A percentile compares a stretch with the other conserved stretches of the same genome.
phyloP scores from a whole-genome alignment of 2,888 invertebrate genomes.

The Neoaliturus tenellus region DNA sequence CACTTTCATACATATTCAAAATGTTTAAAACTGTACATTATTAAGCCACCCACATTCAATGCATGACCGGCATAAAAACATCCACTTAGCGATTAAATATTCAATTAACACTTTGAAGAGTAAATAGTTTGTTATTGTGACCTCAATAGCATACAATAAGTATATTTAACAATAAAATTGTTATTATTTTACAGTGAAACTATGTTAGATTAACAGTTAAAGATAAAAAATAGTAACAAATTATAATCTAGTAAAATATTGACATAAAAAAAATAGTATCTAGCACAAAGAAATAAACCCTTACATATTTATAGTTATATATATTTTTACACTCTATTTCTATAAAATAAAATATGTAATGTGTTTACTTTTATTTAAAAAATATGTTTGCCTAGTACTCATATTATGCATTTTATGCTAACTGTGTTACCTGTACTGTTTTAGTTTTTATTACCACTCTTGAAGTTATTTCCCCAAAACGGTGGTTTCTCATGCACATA shows the following conservation, averaged over 20 bases:
- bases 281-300: constrained; percentile 41
- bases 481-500: background rate
- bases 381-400: constrained; percentile 35
- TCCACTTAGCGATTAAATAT: constrained; percentile 11
- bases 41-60: constrained; percentile 45
- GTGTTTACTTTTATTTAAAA: constrained; percentile 25
- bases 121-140: constrained; percentile 19
- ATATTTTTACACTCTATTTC: constrained; percentile 49
- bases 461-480: background rate
- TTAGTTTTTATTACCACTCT: constrained; percentile 37
- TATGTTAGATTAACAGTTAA: constrained; percentile 30
- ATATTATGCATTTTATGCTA: constrained; percentile 44
- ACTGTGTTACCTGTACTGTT: background rate
- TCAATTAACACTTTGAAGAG: constrained; percentile 1
- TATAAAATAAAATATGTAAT: constrained; percentile 41
- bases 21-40: constrained; percentile 45
- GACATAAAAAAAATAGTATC: constrained; percentile 39
- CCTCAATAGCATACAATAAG: constrained; percentile 16
- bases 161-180: constrained; percentile 40
- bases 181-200: constrained; percentile 37
- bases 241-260: constrained; percentile 20
- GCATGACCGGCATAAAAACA: constrained; percentile 36
- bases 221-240: constrained; percentile 47
- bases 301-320: constrained; percentile 30
- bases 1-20: constrained; percentile 42